These are phyloP conservation scores for Aurelia coerulea DNA, from an alignment of 30 jellyfish, hydroid and myxozoan genomes.

Conservation along the genomic window DNA sequence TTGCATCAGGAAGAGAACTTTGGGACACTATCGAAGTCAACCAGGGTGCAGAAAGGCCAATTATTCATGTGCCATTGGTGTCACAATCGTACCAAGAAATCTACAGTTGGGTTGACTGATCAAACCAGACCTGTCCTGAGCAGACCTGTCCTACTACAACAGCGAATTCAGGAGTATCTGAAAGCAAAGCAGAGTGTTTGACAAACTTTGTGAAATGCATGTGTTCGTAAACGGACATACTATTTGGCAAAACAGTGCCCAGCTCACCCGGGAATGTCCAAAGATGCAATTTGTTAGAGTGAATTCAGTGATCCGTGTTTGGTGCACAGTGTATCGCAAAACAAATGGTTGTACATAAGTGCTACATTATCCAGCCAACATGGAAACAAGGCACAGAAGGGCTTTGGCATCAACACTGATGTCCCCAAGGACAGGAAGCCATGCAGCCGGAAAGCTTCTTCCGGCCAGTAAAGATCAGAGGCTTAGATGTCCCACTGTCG, in stretches of 20 bases:
- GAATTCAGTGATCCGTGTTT: slow-evolving; percentile 4
- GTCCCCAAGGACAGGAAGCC: no score
- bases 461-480: no score
- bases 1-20: background rate
- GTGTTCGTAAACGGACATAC: slow-evolving; percentile 4
- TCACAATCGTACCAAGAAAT: background rate
- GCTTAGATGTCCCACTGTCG: no score
- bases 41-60: slow-evolving; percentile 3
- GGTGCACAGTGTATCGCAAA: background rate
- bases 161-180: background rate
- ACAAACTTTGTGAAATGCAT: slow-evolving; percentile 5
- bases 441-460: no score
- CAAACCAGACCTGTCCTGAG: background rate
- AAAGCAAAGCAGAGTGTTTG: background rate
- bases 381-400: no score
- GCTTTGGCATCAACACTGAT: no score
- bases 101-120: slow-evolving; percentile 17
- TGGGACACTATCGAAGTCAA: background rate
- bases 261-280: background rate
- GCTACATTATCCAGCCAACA: slow-evolving; percentile 16
- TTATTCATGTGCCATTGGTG: background rate
- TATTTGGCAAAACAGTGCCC: background rate
- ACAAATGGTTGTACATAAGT: slow-evolving; percentile 7
- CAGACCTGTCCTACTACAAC: background rate
- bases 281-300: background rate